These are phyloP conservation scores for Merodon equestris DNA, from an alignment of 2,888 invertebrate genomes.

Conservation along the genomic window DNA sequence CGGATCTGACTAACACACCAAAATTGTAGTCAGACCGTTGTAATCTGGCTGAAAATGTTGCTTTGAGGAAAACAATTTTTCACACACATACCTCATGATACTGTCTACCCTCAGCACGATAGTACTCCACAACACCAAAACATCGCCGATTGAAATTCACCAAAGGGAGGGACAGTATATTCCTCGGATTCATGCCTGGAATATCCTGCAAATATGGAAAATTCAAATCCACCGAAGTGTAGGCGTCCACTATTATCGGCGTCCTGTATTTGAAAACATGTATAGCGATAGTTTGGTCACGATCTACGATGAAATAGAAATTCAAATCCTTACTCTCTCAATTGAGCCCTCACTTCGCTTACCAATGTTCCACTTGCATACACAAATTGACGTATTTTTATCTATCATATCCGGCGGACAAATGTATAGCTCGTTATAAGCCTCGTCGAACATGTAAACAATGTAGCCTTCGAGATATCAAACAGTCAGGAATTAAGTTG, in stretches of 20 bases:
- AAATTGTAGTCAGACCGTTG: not conserved
- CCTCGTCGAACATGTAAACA: constrained; percentile 8
- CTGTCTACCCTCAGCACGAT: constrained; percentile 77
- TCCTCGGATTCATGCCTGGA: constrained; percentile 77
- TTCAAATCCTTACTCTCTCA: not conserved
- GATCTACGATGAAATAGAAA: constrained; percentile 14
- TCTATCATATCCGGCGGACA: not conserved
- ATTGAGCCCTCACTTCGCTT: not conserved
- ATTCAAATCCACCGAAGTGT: constrained; percentile 80
- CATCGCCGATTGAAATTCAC: constrained; percentile 81
- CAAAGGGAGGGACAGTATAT: constrained; percentile 82
- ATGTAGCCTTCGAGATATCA: constrained; percentile 17
- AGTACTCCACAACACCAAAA: constrained; percentile 82
- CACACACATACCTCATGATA: constrained; percentile 77
- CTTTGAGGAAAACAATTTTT: too few relatives aligned
- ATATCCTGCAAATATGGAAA: constrained; percentile 82
- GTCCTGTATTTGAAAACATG: constrained; percentile 82
- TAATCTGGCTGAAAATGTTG: not conserved
- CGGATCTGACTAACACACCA: too few relatives aligned
- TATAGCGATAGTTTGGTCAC: constrained; percentile 80
- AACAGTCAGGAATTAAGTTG: too few relatives aligned
- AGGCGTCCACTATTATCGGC: constrained; percentile 81
- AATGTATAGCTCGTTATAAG: constrained; percentile 13
- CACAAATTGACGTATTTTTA: not conserved
- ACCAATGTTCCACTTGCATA: constrained; percentile 37